These are phyloP conservation scores for Andricus curvator DNA, from an alignment of 2,888 invertebrate species.

Conservation along the genomic window DNA sequence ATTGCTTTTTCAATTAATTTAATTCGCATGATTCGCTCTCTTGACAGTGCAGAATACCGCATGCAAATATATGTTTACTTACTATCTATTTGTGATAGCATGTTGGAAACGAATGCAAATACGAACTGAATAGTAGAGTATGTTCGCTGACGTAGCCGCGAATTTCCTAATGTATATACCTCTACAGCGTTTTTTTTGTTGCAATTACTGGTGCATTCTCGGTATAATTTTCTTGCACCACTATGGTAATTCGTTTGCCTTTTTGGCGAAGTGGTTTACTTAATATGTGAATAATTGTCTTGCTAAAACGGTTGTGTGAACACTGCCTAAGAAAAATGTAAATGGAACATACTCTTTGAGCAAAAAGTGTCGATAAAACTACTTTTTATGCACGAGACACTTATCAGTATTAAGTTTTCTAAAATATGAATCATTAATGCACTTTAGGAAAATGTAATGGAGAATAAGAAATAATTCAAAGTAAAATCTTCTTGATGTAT, in stretches of 20 bases:
- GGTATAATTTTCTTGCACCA: conserved; percentile 49
- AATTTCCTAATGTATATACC: conserved; percentile 43
- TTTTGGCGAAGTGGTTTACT: conserved; percentile 32
- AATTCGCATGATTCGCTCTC: background rate
- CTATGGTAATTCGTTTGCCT: conserved; percentile 53
- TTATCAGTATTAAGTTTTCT: background rate
- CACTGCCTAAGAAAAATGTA: background rate
- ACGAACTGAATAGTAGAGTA: conserved; percentile 16
- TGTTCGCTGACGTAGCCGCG: background rate
- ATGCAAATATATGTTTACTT: background rate
- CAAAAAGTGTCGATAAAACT: background rate
- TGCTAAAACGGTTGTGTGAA: conserved; percentile 12
- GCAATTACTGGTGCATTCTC: conserved; percentile 53
- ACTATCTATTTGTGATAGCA: conserved; percentile 4
- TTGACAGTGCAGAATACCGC: background rate
- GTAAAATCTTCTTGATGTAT: background rate
- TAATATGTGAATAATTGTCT: conserved; percentile 25
- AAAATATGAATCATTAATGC: background rate
- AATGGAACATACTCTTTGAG: conserved; percentile 25
- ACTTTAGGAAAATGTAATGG: background rate
- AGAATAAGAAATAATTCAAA: background rate
- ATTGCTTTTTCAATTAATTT: background rate
- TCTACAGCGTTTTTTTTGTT: conserved; percentile 52
- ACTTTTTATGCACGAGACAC: background rate
- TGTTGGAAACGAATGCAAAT: conserved; percentile 24